phyloP scores from a whole-genome alignment of 2,888 invertebrate genomes.

The Andrena fulva region DNA sequence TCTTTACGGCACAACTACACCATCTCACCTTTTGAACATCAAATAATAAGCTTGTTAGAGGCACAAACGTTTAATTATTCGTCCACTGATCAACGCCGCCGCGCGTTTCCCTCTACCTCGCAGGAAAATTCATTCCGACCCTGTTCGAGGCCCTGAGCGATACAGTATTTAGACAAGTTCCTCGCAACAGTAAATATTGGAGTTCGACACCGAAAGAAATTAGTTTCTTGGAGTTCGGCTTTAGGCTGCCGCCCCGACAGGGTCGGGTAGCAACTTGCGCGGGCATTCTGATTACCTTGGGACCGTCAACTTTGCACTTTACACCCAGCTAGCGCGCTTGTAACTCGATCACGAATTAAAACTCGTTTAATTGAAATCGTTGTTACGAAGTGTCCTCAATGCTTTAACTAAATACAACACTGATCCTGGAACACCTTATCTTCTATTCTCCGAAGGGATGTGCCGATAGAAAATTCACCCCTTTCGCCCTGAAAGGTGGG shows the following conservation, averaged over 20 bases:
- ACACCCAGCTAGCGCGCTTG: not conserved
- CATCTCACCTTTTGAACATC: not conserved
- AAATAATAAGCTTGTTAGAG: not conserved
- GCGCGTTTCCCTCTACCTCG: not conserved
- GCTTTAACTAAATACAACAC: not conserved
- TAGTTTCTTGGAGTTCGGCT: conserved; percentile 43
- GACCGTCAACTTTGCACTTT: not conserved
- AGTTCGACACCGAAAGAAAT: conserved; percentile 37
- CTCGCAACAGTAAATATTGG: conserved; percentile 38
- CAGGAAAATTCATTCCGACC: not conserved
- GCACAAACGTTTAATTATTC: not conserved
- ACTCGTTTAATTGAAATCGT: conserved; percentile 17
- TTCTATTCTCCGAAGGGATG: not conserved
- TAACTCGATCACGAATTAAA: conserved; percentile 3
- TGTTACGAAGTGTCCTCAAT: not conserved
- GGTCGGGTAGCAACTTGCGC: not conserved
- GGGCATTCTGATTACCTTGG: conserved; percentile 3
- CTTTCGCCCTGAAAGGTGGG: not conserved
- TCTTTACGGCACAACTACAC: not conserved
- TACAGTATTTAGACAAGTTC: conserved; percentile 25
- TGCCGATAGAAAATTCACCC: not conserved
- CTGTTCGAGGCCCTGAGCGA: not conserved
- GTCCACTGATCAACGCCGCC: not conserved
- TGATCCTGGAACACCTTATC: not conserved
- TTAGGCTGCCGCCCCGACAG: conserved; percentile 4